Conservation (phyloP, 2,888 invertebrate genomes). For the Diplolepis rosae region DNA sequence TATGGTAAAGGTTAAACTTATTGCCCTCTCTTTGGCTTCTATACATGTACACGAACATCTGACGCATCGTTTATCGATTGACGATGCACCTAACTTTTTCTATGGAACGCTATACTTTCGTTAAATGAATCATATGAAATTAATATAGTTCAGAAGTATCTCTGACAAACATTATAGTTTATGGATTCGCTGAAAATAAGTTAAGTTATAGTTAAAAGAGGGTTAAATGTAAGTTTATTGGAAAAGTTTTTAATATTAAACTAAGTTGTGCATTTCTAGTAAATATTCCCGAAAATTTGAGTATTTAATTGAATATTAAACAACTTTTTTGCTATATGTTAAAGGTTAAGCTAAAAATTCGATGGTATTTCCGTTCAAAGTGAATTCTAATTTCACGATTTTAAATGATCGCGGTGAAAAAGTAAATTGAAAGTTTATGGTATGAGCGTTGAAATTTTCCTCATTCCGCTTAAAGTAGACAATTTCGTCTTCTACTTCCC, state of each 20-base stretch:
- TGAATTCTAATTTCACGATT: slow-evolving; percentile 45
- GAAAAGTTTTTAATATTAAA: too few relatives aligned
- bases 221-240: too few relatives aligned
- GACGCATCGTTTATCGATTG: slow-evolving; percentile 34
- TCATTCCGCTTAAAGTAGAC: neutral
- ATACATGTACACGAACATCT: slow-evolving; percentile 2
- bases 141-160: neutral
- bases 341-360: neutral
- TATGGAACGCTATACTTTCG: neutral
- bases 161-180: too few relatives aligned
- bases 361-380: slow-evolving; percentile 56
- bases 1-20: slow-evolving; percentile 50
- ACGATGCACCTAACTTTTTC: neutral
- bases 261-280: neutral
- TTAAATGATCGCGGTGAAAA: neutral
- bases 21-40: slow-evolving; percentile 1
- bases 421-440: neutral
- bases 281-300: neutral
- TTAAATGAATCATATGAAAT: neutral
- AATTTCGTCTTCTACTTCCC: neutral
- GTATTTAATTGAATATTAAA: neutral
- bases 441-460: neutral
- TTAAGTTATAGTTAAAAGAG: too few relatives aligned
- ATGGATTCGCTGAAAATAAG: too few relatives aligned
- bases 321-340: neutral